These are phyloP conservation scores for Ceratosolen fusciceps DNA, from an alignment of 1,140 invertebrate species.

Conservation along the genomic window DNA sequence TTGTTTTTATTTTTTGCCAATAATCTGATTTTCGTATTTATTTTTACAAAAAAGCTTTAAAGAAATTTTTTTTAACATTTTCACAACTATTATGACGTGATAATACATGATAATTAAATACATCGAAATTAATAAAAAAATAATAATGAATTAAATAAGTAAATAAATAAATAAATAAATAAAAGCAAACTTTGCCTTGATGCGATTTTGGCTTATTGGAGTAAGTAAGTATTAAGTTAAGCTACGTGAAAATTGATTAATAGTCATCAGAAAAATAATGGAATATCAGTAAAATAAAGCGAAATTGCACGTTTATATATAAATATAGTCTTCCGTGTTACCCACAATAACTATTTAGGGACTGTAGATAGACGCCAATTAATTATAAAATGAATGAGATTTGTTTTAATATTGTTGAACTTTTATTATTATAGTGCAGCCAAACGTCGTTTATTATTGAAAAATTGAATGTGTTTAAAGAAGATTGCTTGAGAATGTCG, in stretches of 20 bases:
- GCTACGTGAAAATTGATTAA: neutral
- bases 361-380: neutral
- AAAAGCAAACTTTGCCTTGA: too few relatives aligned
- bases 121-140: too few relatives aligned
- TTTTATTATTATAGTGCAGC: neutral
- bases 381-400: too few relatives aligned
- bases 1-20: neutral
- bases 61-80: neutral
- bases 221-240: too few relatives aligned
- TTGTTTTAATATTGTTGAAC: neutral
- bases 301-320: neutral
- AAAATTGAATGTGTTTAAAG: neutral
- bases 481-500: neutral
- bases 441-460: neutral
- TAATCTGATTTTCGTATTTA: neutral
- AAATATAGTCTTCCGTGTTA: neutral
- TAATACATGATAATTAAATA: neutral
- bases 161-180: too few relatives aligned
- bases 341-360: neutral
- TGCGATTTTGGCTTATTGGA: too few relatives aligned
- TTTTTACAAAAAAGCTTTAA: neutral
- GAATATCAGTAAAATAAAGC: neutral
- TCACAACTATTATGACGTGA: too few relatives aligned
- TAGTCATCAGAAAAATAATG: neutral
- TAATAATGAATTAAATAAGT: too few relatives aligned